Conservation (phyloP, 2,797 vertebrate species). For the Pseudomugil tenellus region DNA sequence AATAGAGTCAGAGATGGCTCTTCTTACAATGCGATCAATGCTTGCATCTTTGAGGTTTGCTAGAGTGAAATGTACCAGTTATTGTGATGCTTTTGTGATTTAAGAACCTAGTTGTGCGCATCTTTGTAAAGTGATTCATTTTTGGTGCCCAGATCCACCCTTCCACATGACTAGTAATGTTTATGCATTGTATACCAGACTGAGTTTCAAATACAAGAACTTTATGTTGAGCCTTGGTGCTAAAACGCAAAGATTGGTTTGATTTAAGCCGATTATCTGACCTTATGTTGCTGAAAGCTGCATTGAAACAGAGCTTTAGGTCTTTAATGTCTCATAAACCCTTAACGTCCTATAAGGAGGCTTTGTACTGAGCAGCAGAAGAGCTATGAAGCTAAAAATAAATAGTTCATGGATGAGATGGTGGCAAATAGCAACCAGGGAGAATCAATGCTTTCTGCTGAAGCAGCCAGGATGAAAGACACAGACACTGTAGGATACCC, state of each 20-base stretch:
- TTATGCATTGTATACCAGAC: constrained; percentile 39
- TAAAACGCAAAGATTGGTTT: constrained; percentile 17
- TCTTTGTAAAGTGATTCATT: constrained; percentile 24
- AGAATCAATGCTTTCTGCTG: constrained; percentile 70
- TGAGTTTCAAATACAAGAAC: constrained; percentile 9
- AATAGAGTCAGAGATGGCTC: constrained; percentile 62
- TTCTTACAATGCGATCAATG: constrained; percentile 55
- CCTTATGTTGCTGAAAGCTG: constrained; percentile 4
- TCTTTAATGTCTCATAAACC: constrained; percentile 29
- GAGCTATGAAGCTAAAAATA: constrained; percentile 76
- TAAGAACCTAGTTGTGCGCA: neutral
- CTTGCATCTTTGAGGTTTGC: constrained; percentile 17
- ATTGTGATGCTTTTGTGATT: constrained; percentile 11
- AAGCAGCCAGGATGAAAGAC: constrained; percentile 60
- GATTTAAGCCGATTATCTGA: constrained; percentile 9
- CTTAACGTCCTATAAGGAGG: constrained; percentile 47
- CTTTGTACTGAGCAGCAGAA: constrained; percentile 56
- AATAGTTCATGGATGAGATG: constrained; percentile 66
- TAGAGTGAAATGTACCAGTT: constrained; percentile 18
- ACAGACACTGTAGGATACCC: constrained; percentile 33
- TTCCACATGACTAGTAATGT: constrained; percentile 27
- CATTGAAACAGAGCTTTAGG: constrained; percentile 5
- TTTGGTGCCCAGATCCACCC: constrained; percentile 34
- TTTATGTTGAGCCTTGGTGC: constrained; percentile 3
- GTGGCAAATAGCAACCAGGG: constrained; percentile 59